A percentile compares a stretch with the other conserved stretches of the same genome.
Conservation (phyloP, 2,888 invertebrate species). For the Drosophila mimica region DNA sequence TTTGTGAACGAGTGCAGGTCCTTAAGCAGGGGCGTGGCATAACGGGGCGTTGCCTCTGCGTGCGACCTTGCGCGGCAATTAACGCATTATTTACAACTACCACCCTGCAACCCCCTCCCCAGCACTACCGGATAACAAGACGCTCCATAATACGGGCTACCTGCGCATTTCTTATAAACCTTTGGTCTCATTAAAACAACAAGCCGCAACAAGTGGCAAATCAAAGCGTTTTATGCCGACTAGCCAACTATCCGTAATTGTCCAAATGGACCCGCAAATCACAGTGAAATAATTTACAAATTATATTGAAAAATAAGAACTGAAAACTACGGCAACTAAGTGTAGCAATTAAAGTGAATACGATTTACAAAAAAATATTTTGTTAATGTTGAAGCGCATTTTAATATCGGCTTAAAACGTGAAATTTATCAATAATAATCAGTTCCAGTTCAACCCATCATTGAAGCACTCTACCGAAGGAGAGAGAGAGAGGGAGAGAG, state of each 20-base stretch:
- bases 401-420: background rate
- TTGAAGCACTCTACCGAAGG: background rate
- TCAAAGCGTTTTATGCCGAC: slow-evolving; percentile 67
- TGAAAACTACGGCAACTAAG: background rate
- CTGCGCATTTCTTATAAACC: slow-evolving; percentile 25
- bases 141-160: background rate
- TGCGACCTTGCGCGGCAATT: slow-evolving; percentile 61
- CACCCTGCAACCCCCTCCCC: background rate
- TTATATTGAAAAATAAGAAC: slow-evolving; percentile 5
- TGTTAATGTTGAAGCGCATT: background rate
- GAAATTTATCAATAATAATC: background rate
- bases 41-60: slow-evolving; percentile 37
- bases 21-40: slow-evolving; percentile 19
- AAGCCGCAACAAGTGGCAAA: slow-evolving; percentile 41
- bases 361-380: background rate
- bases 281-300: slow-evolving; percentile 16
- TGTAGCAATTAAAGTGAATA: background rate
- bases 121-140: background rate
- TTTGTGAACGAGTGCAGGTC: slow-evolving; percentile 38
- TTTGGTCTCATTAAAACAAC: slow-evolving; percentile 50
- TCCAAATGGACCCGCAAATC: slow-evolving; percentile 28
- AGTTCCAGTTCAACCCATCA: background rate
- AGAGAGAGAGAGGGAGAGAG: background rate
- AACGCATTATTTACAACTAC: slow-evolving; percentile 29
- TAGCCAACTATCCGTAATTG: slow-evolving; percentile 28